Base-by-base conservation (phyloP, 2,888 invertebrate species). In the Steromphala cineraria region DNA sequence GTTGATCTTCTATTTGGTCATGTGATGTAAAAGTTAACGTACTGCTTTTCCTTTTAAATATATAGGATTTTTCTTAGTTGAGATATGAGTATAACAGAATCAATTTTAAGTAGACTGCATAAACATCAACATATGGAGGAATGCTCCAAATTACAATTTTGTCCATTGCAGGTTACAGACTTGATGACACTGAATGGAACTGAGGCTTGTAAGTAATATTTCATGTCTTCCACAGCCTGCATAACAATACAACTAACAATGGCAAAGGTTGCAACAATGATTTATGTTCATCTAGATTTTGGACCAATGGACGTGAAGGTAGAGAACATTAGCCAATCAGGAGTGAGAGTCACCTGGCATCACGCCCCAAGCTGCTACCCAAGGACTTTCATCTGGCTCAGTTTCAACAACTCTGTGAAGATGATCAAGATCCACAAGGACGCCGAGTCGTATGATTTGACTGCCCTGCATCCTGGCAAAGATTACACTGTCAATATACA, bases 311-410 rank as follows among this genome's bases (percentile, higher is more conserved):
- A 82, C 46, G 53, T 83, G 15, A 71, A 75, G 5, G 75, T 71
- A 0, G 53, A 53, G 21, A 75, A 40, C 13, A 76, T 76, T 10
- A 80, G 75, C 19, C 8, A 21, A 3, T 46, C 74, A 31, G 67
- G 81, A 28, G 62, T 80, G 1, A 80, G 77, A 15, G 19, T 83
- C 4, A 81, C 78, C 2, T 84, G 84, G 84, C 21, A 52, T 13
- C 82, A 79, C 24, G 67, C 82, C 19, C 78, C 80, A 15, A 78
- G 81, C 15, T 84, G 84, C 53, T 81, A 81, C 67, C 28, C 24
- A 40, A 78, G 84, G 74, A 82, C 80, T 3, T 77, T n/a, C 17
- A 31, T 84, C 28, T 79, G 80, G 79, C 79, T 84, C 0, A 75
- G 55, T 21, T 79, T 74, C 8, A 56, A 62, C 28, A 40, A 52